These are phyloP conservation scores for Hesperophylax magnus DNA, from an alignment of 1,140 invertebrate species.

Conservation along the genomic window DNA sequence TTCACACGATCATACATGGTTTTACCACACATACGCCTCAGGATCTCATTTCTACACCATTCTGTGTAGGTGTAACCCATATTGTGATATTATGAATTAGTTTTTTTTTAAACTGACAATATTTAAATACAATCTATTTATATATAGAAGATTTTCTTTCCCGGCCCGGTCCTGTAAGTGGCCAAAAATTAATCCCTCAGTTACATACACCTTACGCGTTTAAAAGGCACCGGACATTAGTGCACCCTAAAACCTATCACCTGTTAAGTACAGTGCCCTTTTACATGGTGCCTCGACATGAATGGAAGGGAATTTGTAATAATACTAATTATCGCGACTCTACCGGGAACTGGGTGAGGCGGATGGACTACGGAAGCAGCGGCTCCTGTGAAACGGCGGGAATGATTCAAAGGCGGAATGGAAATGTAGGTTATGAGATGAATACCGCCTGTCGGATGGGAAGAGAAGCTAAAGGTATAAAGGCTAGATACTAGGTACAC, in stretches of 20 bases:
- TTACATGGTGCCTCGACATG: not conserved
- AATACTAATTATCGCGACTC: not conserved
- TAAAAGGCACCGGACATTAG: not conserved
- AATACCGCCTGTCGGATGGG: not conserved
- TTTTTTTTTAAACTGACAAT: too few relatives aligned
- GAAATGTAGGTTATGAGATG: slow-evolving; percentile 25
- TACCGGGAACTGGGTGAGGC: not conserved
- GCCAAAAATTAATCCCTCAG: not conserved
- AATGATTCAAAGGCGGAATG: not conserved
- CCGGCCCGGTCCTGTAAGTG: not conserved
- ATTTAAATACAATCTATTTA: too few relatives aligned
- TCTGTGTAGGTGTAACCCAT: too few relatives aligned
- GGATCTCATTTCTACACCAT: too few relatives aligned
- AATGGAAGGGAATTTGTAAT: not conserved
- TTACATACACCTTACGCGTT: not conserved
- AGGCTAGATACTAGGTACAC: not conserved
- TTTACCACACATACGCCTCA: too few relatives aligned
- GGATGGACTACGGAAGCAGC: not conserved
- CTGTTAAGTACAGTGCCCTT: not conserved
- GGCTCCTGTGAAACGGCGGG: not conserved
- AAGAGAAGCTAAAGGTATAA: too few relatives aligned
- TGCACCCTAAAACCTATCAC: too few relatives aligned
- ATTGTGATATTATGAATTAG: too few relatives aligned
- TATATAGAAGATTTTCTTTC: too few relatives aligned
- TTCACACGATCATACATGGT: too few relatives aligned